Percentiles rank a stretch among this genome's conserved stretches.
phyloP scores from a whole-genome alignment of 2,113 vertebrate species.

The Malurus melanocephalus region DNA sequence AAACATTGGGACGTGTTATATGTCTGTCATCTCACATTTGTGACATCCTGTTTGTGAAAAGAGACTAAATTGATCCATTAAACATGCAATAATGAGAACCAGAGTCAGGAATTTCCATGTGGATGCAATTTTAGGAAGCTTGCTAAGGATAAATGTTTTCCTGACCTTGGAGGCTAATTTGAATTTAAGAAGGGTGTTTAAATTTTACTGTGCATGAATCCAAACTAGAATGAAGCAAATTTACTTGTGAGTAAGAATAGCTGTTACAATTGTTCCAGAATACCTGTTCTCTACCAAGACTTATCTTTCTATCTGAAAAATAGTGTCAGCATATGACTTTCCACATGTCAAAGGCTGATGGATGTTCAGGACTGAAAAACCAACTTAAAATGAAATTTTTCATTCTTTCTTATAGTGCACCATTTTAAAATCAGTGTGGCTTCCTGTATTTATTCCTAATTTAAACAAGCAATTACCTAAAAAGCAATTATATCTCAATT shows the following conservation, averaged over 20 bases:
- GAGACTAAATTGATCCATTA: not conserved
- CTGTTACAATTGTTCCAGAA: not conserved
- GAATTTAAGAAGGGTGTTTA: not conserved
- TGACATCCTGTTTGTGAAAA: not conserved
- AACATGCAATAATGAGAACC: not conserved
- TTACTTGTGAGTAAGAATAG: not conserved
- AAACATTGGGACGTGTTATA: not conserved
- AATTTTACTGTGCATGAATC: not conserved
- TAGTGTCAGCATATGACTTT: not conserved
- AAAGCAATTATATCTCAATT: not conserved
- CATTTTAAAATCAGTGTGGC: not conserved
- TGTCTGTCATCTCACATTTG: not conserved
- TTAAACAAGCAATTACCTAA: rapidly evolving
- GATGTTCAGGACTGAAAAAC: not conserved
- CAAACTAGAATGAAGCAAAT: not conserved
- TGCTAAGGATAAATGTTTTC: not conserved
- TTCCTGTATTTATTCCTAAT: not conserved
- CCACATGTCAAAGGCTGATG: not conserved
- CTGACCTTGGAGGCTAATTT: not conserved
- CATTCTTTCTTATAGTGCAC: not conserved
- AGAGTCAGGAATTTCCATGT: not conserved
- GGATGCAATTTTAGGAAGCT: rapidly evolving
- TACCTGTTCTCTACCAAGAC: not conserved
- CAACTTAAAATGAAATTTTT: not conserved
- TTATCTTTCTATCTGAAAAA: not conserved